These are phyloP conservation scores for Patagioenas fasciata DNA, from an alignment of 2,113 vertebrate species.

Conservation along the genomic window DNA sequence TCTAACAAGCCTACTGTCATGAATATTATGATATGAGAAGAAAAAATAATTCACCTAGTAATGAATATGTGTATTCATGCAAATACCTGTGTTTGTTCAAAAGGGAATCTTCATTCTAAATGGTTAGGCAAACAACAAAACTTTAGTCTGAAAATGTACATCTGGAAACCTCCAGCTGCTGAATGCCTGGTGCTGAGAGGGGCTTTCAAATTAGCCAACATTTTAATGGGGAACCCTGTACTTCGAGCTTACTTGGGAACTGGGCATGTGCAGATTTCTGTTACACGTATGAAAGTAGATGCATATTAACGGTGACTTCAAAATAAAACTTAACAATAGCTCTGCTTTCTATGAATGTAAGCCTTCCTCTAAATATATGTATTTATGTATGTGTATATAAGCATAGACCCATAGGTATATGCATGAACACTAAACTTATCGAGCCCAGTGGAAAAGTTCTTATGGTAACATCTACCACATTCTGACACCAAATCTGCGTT, in stretches of 20 bases:
- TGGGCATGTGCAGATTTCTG: rapidly evolving
- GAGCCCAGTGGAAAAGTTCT: background rate
- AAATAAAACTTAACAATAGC: no score
- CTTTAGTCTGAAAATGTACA: background rate
- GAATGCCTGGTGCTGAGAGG: background rate
- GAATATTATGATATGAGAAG: background rate
- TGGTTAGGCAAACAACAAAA: background rate
- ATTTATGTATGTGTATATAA: background rate
- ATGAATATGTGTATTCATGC: background rate
- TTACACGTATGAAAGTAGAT: background rate
- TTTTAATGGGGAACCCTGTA: background rate
- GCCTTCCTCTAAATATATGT: background rate
- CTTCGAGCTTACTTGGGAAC: background rate
- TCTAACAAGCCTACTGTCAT: background rate
- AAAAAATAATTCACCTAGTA: background rate
- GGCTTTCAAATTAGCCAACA: background rate
- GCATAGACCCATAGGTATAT: background rate
- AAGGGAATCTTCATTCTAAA: background rate
- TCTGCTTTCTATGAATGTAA: no score
- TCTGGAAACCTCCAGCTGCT: rapidly evolving
- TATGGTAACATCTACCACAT: background rate
- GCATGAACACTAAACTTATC: background rate
- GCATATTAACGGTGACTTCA: no score
- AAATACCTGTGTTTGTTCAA: background rate
- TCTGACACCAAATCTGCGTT: background rate